Evolutionary conservation across 53 echinoderm and acorn worm species (phyloP), one percentile per base, ranked within the genome.

Genomic region (Pentamera pediparva): DNA sequence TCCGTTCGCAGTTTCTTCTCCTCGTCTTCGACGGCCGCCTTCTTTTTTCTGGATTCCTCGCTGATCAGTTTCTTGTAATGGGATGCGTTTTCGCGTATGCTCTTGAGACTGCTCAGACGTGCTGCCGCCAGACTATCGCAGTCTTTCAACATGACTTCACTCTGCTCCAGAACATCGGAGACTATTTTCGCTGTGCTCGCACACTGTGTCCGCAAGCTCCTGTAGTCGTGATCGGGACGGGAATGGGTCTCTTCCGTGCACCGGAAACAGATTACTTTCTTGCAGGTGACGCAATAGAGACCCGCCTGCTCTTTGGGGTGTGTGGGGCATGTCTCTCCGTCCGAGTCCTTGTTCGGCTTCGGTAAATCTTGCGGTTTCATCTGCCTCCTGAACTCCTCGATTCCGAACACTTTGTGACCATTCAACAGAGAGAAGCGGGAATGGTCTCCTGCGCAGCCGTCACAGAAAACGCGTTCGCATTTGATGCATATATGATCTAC

Each of bases 201-300:
- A 24, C 32, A 15, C 37, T 53, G 52, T 5, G 54, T 35, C 51
- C 34, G 33, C n/a, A 54, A 32, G 10, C 52, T 71, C 26, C 35
- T 54, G 53, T 71, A 71, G 12, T 71, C 72, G 34, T 71, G 72
- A 20, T 51, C 51, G 5, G 72, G 72, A 32, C 54, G 32, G 9
- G 72, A 54, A 15, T 71, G 72, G 1, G 13, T 54, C 25, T 54
- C 72, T 28, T 51, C 72, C 11, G 72, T 54, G 53, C 72, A 71
- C 19, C 54, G 32, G 9, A 51, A 52, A 71, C 72, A 71, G 21
- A 71, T 51, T 7, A 71, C n/a, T 13, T n/a, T 34, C 33, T 54
- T 54, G 11, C 72, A 71, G 7, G 72, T 71, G 6, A 35, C 54
- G 24, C 72, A 71, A 25, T 35, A 71, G 19, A 71, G 37, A 33